Conservation (phyloP, 2,113 vertebrate genomes). For the Coracopsis vasa region DNA sequence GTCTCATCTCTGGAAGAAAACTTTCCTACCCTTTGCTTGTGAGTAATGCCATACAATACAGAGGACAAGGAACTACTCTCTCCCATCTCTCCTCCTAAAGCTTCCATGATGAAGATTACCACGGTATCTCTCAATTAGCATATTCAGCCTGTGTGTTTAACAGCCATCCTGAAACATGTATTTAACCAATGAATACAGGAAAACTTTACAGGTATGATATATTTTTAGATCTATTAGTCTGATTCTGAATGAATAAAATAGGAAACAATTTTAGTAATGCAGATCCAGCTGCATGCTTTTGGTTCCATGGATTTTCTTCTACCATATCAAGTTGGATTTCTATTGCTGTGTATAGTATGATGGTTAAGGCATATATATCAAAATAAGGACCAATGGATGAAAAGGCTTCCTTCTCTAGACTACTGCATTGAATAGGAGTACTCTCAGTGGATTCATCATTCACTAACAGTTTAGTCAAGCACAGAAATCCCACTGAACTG, state of each 20-base stretch:
- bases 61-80: not conserved
- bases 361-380: not conserved
- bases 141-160: not conserved
- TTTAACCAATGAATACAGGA: not conserved
- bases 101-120: not conserved
- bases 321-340: not conserved
- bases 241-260: not conserved
- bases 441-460: not conserved
- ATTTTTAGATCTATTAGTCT: not conserved
- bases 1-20: not conserved
- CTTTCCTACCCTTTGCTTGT: not conserved
- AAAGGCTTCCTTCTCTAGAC: not conserved
- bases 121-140: not conserved
- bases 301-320: not conserved
- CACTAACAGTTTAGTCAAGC: not conserved
- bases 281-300: not conserved
- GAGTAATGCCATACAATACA: not conserved
- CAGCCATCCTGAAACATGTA: not conserved
- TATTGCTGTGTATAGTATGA: not conserved
- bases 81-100: not conserved
- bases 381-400: not conserved
- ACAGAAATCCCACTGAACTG: not conserved
- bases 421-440: not conserved
- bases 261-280: not conserved
- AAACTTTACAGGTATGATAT: not conserved